Conservation (phyloP, 2,113 vertebrate species). For the Paracanthobrama guichenoti region DNA sequence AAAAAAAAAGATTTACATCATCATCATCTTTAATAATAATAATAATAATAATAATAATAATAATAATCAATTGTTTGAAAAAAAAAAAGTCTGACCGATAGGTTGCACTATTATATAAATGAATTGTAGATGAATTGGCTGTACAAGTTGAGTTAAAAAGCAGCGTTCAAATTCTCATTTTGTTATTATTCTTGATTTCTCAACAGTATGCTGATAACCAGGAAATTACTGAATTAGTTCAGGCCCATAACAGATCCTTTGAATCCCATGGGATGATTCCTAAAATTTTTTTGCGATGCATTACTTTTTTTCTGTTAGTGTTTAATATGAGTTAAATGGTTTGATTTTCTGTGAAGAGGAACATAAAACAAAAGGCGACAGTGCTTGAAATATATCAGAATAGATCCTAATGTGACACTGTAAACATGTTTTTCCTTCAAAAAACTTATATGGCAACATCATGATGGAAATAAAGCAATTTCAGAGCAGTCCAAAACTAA, state of each 20-base stretch:
- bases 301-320: background rate
- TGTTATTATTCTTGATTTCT: slow-evolving; percentile 7
- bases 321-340: background rate
- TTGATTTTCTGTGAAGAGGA: background rate
- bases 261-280: background rate
- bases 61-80: background rate
- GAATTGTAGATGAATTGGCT: background rate
- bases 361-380: background rate
- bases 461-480: background rate
- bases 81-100: background rate
- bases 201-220: slow-evolving; percentile 3
- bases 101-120: background rate
- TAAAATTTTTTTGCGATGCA: background rate
- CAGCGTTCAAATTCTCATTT: background rate
- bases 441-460: background rate
- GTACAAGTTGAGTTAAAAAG: slow-evolving; percentile 1
- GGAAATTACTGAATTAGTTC: background rate
- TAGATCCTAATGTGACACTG: background rate
- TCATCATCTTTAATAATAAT: background rate
- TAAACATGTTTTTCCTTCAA: slow-evolving; percentile 2
- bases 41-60: background rate
- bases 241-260: background rate
- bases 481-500: slow-evolving; percentile 15
- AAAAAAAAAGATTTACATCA: slow-evolving; percentile 1
- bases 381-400: background rate